These are phyloP conservation scores for Notolabrus celidotus DNA, from an alignment of 2,797 vertebrate genomes.

Conservation along the genomic window DNA sequence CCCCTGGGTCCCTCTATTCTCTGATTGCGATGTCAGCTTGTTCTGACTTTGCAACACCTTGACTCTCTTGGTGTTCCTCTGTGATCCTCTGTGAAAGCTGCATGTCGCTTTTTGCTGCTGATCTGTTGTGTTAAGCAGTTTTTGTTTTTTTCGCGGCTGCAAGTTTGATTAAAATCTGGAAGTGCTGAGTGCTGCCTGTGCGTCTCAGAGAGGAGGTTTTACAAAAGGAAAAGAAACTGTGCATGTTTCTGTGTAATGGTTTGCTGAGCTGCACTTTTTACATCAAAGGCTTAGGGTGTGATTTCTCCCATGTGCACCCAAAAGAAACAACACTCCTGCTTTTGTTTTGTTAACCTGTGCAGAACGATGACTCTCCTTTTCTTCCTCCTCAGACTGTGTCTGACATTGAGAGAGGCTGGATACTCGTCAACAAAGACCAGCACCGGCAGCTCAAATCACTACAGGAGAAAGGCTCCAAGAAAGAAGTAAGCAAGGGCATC, in stretches of 20 bases:
- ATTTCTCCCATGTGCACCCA: conserved; percentile 16
- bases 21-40: conserved; percentile 30
- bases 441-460: conserved; percentile 97
- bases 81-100: conserved; percentile 45
- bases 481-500: conserved; percentile 88
- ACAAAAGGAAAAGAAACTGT: conserved; percentile 2
- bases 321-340: not conserved
- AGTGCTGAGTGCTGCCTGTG: conserved; percentile 26
- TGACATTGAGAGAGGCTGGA: conserved; percentile 97
- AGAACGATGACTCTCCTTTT: conserved; percentile 37
- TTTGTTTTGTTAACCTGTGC: conserved; percentile 23
- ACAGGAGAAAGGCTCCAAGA: conserved; percentile 99
- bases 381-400: conserved; percentile 89
- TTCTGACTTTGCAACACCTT: conserved; percentile 55
- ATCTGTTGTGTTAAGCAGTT: conserved; percentile 47
- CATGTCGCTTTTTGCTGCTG: conserved; percentile 11
- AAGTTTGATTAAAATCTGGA: conserved; percentile 50
- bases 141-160: not conserved
- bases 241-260: conserved; percentile 33
- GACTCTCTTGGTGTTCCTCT: conserved; percentile 27
- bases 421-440: conserved; percentile 97
- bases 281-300: not conserved
- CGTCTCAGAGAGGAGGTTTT: not conserved
- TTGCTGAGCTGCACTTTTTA: conserved; percentile 23
- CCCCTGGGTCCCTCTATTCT: conserved; percentile 31